A percentile compares a stretch with the other conserved stretches of the same genome.
These are phyloP conservation scores for Labia minor DNA, from an alignment of 2,888 invertebrate species.

Conservation along the genomic window DNA sequence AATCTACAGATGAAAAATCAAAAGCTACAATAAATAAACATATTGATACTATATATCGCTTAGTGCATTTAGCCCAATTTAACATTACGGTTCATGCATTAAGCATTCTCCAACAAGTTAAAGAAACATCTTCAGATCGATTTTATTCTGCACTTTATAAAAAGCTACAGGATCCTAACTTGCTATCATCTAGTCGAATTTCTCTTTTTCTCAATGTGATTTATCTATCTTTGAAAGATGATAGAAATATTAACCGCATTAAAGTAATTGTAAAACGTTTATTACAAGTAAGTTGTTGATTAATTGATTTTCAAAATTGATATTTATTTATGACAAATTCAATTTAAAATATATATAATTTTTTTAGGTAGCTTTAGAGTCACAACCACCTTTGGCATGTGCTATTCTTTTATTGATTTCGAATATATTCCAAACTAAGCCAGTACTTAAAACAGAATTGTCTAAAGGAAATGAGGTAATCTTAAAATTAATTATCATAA, in stretches of 20 bases:
- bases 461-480: no score
- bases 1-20: slow-evolving; percentile 39
- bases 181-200: slow-evolving; percentile 54
- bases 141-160: slow-evolving; percentile 83
- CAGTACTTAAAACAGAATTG: slow-evolving; percentile 28
- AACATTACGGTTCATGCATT: slow-evolving; percentile 50
- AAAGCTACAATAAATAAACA: slow-evolving; percentile 43
- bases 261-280: slow-evolving; percentile 78
- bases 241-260: slow-evolving; percentile 57
- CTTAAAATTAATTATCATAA: no score
- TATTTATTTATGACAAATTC: slow-evolving; percentile 15
- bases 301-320: background rate
- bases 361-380: slow-evolving; percentile 51
- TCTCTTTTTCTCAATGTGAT: slow-evolving; percentile 77
- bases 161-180: slow-evolving; percentile 66
- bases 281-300: slow-evolving; percentile 48
- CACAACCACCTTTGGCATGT: slow-evolving; percentile 66
- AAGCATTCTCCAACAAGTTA: slow-evolving; percentile 51
- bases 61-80: slow-evolving; percentile 70
- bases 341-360: slow-evolving; percentile 18
- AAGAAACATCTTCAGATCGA: slow-evolving; percentile 42
- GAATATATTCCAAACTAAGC: slow-evolving; percentile 45
- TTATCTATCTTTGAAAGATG: slow-evolving; percentile 72
- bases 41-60: slow-evolving; percentile 64
- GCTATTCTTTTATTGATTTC: slow-evolving; percentile 71